Base-by-base conservation (phyloP, 2,888 invertebrate genomes). In the Caradrina kadenii region DNA sequence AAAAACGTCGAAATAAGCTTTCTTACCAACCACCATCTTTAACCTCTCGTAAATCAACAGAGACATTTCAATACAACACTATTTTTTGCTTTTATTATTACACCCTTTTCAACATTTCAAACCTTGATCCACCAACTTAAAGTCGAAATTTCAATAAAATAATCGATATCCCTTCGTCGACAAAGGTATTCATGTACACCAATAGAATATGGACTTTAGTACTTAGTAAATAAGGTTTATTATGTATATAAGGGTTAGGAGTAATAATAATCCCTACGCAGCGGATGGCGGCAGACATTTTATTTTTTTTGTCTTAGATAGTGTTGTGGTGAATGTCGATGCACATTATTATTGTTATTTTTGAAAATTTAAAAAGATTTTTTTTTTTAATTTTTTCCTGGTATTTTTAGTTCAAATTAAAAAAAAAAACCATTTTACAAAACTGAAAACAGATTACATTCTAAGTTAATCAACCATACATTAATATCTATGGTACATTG, bases 201-300 rank as follows among this genome's bases (percentile, higher is more conserved):
- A 86, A 83, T 77, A 81, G 80, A 87, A 82, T 78, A 71, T 87
- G 71, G 69, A 81, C 86, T 81, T 83, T 88, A 81, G 79, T 15
- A 65, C 45, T 48, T 17, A 67, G 68, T 77, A 77, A 48, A 82
- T 84, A 85, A 69, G 78, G 87, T 81, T 67, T 64, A 79, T 68
- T 83, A 81, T 26, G 69, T 63, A 74, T 80, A 73, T 66, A 81
- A 80, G 50, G 73, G 73, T 15, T 50, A 67, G 64, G 65, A 59
- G 73, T 83, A 82, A 87, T 86, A 87, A 83, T 82, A 86, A 81
- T 82, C 81, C 79, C 81, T 82, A 69, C 69, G 69, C 65, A 55
- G 69, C 66, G 83, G 73, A 79, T 84, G 86, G 84, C 85, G 90
- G 91, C 91, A 85, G 93, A 93, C 94, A 93, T 93, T 90, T 92